These are phyloP conservation scores for Ceyx margarethae DNA, from an alignment of 2,113 vertebrate species.

Conservation along the genomic window DNA sequence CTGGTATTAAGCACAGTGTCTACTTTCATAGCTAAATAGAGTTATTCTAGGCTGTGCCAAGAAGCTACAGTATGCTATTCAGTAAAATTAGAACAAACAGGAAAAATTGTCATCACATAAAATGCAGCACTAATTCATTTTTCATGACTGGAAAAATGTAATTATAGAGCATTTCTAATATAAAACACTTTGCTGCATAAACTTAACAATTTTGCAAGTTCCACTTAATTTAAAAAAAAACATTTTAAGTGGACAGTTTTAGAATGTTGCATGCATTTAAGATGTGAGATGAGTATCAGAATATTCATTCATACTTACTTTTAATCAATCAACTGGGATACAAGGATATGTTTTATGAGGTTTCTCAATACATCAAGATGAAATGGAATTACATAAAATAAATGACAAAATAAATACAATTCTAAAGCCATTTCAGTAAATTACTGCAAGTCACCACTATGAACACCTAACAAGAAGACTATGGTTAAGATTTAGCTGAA, in stretches of 20 bases:
- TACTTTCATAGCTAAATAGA: conserved; percentile 63
- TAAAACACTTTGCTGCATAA: conserved; percentile 66
- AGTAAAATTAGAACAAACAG: conserved; percentile 74
- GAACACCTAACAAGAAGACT: background rate
- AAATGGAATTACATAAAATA: background rate
- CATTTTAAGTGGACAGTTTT: conserved; percentile 58
- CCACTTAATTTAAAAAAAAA: conserved; percentile 70
- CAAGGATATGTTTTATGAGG: background rate
- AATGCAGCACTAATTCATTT: conserved; percentile 78
- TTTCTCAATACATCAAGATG: background rate
- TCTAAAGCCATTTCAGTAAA: background rate
- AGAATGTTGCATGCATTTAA: conserved; percentile 56
- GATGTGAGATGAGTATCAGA: conserved; percentile 32
- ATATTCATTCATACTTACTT: conserved; percentile 49
- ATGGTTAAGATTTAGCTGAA: background rate
- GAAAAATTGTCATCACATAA: conserved; percentile 71
- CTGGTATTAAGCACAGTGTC: conserved; percentile 31
- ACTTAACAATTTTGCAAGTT: conserved; percentile 69
- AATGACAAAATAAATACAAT: background rate
- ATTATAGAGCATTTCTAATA: conserved; percentile 74
- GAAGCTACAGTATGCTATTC: conserved; percentile 65
- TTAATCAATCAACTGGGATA: conserved; percentile 13
- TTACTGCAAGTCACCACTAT: background rate
- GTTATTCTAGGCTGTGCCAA: conserved; percentile 66
- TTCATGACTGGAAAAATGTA: conserved; percentile 71